Percentiles rank a stretch among this genome's conserved stretches.
Conservation (phyloP, 2,888 invertebrate genomes). For the Drosophila eohydei region DNA sequence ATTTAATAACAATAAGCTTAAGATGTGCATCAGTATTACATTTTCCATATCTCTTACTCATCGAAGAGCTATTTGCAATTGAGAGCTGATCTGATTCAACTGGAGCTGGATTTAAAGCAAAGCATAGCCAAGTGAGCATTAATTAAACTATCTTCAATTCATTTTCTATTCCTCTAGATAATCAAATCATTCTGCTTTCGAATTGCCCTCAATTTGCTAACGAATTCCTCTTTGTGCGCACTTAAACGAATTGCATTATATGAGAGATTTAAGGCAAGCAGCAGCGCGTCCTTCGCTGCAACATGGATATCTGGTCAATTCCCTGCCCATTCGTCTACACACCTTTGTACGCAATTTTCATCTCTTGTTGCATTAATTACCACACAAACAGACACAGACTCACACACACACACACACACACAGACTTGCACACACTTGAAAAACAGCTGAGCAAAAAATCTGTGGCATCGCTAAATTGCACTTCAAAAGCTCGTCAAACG, state of each 20-base stretch:
- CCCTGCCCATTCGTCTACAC: conserved; percentile 14
- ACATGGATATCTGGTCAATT: conserved; percentile 34
- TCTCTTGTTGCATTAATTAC: conserved; percentile 76
- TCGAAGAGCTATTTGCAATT: neutral
- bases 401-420: conserved; percentile 1
- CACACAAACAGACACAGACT: conserved; percentile 48
- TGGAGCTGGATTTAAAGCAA: neutral
- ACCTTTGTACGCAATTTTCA: conserved; percentile 50
- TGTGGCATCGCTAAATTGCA: conserved; percentile 78
- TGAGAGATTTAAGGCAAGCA: conserved; percentile 11
- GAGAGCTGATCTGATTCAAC: neutral
- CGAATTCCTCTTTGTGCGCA: conserved; percentile 21
- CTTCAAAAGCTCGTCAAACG: conserved; percentile 64
- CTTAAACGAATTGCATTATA: conserved; percentile 19
- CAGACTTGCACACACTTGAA: conserved; percentile 40
- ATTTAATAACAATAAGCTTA: neutral
- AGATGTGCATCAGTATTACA: neutral
- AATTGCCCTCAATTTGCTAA: conserved; percentile 20
- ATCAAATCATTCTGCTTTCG: conserved; percentile 5
- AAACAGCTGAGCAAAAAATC: conserved; percentile 62
- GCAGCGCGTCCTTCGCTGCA: neutral
- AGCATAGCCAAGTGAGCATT: neutral
- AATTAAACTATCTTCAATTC: neutral
- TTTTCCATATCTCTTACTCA: neutral
- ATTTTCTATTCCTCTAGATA: neutral